Conservation (phyloP, 2,113 vertebrate genomes). For the Anarhynchus alexandrinus region DNA sequence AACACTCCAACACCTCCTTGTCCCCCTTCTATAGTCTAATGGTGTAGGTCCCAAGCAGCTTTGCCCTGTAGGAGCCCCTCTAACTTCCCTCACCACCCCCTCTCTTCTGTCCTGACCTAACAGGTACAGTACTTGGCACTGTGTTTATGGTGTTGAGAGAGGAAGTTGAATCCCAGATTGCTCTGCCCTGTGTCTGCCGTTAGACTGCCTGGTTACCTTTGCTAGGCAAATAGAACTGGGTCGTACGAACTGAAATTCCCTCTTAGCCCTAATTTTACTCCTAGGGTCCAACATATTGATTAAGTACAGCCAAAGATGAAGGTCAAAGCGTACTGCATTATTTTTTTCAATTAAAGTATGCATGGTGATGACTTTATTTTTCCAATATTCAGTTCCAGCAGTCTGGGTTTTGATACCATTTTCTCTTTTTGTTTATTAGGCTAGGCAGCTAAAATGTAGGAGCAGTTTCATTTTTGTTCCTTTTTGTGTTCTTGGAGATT, state of each 20-base stretch:
- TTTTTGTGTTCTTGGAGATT: not conserved
- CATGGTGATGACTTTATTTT: not conserved
- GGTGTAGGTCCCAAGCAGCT: not conserved
- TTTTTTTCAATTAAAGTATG: not conserved
- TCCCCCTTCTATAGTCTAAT: not conserved
- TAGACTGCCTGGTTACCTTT: not conserved
- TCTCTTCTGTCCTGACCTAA: not conserved
- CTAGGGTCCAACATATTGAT: not conserved
- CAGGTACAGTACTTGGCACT: not conserved
- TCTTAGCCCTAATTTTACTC: not conserved
- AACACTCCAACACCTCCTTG: not conserved
- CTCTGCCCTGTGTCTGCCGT: not conserved
- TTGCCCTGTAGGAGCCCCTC: not conserved
- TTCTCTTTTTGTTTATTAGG: not conserved
- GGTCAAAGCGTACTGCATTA: not conserved
- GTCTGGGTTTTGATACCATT: not conserved
- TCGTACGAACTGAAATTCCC: not conserved
- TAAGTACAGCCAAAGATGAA: not conserved
- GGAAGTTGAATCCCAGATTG: not conserved
- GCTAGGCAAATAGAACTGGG: not conserved
- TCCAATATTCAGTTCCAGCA: not conserved
- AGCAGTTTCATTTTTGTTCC: not conserved
- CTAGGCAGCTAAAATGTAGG: not conserved
- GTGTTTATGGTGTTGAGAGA: not conserved
- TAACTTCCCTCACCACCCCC: not conserved